Base-by-base conservation (phyloP, 2,888 invertebrate genomes). In the Pyrrhosoma nymphula region DNA sequence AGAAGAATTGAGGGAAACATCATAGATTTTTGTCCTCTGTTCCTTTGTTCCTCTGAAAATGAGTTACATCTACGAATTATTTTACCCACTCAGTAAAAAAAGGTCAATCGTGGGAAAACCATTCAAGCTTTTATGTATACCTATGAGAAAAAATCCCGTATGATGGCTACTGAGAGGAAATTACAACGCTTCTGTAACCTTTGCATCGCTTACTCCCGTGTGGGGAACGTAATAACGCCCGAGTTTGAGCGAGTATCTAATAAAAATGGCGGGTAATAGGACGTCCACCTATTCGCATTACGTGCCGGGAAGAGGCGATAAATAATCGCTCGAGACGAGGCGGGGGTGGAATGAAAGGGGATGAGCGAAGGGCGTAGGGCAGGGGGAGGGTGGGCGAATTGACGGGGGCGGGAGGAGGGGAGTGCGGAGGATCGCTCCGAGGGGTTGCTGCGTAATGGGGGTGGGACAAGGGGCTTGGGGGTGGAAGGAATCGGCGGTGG, bases 211-310 rank as follows among this genome's bases (percentile, higher is more conserved):
- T 4, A 69, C 69, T 69, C 69, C 8, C 8, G 69, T 69, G 8
- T 4, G 69, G n/a, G 69, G 26, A 69, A 10, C 69, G n/a, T n/a
- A 26, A n/a, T 69, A n/a, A n/a, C 12, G 69, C 26, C 8, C 6
- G n/a, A 69, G 69, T 69, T 26, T 23, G 69, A 69, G 69, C 69
- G 69, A 69, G n/a, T 69, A n/a, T n/a, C 26, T 69, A n/a, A 69
- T 69, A 69, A 69, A 69, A 69, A 69, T 26, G 26, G 69, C 10
- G 69, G 69, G 26, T 69, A 69, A 69, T 69, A n/a, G 69, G 69
- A 69, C 69, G 69, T 69, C 69, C n/a, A 69, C 69, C 69, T 69
- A 69, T 69, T 69, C 69, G n/a, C 69, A 69, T 69, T n/a, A n/a
- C 69, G 69, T 47, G 2, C 47, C 47, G 4, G 47, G n/a, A n/a